These are phyloP conservation scores for Brachionus koreanus DNA, from an alignment of 1,140 invertebrate genomes.

Conservation along the genomic window DNA sequence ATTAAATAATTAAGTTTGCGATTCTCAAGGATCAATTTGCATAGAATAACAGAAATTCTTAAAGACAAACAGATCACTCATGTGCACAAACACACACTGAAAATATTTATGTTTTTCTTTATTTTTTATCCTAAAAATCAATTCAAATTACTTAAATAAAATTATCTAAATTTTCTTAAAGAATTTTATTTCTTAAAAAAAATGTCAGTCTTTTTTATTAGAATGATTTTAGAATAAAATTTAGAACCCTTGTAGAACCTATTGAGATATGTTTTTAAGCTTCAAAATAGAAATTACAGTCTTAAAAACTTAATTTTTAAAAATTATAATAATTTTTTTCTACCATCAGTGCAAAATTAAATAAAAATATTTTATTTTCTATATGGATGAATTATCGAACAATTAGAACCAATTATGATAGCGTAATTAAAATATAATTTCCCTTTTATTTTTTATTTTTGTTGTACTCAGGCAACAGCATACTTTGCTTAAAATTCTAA, in stretches of 20 bases:
- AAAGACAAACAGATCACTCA: not conserved
- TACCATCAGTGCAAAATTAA: not conserved
- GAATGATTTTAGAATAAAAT: no score
- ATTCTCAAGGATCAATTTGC: not conserved
- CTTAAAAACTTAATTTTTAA: not conserved
- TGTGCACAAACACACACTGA: not conserved
- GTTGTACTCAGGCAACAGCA: not conserved
- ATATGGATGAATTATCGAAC: not conserved
- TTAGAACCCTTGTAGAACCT: no score
- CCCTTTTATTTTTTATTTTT: not conserved
- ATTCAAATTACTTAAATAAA: no score
- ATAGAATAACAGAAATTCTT: not conserved
- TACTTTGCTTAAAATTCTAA: not conserved
- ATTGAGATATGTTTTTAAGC: not conserved
- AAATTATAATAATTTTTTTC: not conserved
- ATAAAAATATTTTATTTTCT: not conserved
- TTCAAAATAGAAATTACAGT: no score
- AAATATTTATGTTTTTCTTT: no score
- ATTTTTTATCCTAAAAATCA: no score
- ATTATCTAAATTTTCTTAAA: no score
- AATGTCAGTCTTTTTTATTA: no score
- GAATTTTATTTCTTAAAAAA: no score
- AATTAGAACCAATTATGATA: not conserved
- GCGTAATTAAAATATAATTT: not conserved
- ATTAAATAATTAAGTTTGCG: not conserved